phyloP scores from a whole-genome alignment of 2,888 invertebrate genomes.

The Halocaridina rubra region DNA sequence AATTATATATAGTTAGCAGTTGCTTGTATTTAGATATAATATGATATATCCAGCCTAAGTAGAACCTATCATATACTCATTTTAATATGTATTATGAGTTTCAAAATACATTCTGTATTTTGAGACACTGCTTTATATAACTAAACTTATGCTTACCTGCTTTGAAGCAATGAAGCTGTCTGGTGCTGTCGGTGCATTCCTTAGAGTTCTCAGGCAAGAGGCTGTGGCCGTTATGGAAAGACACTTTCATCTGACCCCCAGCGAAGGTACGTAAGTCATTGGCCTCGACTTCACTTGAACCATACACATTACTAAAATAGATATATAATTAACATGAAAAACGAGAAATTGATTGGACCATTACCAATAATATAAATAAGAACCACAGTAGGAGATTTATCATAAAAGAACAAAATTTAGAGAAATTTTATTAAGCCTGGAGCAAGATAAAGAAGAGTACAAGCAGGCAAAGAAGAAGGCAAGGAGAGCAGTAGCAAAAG shows the following conservation, averaged over 20 bases:
- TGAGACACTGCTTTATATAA: too few relatives aligned
- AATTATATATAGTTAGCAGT: too few relatives aligned
- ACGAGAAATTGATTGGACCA: neutral
- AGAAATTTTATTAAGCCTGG: too few relatives aligned
- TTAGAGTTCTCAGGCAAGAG: slow-evolving; percentile 76
- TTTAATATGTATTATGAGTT: too few relatives aligned
- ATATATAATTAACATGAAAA: slow-evolving; percentile 70
- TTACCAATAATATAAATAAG: neutral
- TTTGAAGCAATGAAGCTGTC: slow-evolving; percentile 77
- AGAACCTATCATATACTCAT: too few relatives aligned
- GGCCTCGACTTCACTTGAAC: slow-evolving; percentile 77
- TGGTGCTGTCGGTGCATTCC: slow-evolving; percentile 70
- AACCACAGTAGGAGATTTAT: neutral
- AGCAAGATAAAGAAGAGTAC: too few relatives aligned
- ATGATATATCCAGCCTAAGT: too few relatives aligned
- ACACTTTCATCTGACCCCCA: slow-evolving; percentile 72
- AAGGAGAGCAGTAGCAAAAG: too few relatives aligned
- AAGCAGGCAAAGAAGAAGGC: too few relatives aligned
- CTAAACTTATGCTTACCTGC: slow-evolving; percentile 75
- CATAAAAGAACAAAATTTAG: neutral
- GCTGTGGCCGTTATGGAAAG: slow-evolving; percentile 70
- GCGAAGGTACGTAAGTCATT: slow-evolving; percentile 76
- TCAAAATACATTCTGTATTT: too few relatives aligned
- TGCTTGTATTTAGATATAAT: too few relatives aligned
- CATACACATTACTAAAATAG: slow-evolving; percentile 86